Evolutionary conservation across 1,140 invertebrate genomes (phyloP).

Genomic region (Sminthurinus signatus): DNA sequence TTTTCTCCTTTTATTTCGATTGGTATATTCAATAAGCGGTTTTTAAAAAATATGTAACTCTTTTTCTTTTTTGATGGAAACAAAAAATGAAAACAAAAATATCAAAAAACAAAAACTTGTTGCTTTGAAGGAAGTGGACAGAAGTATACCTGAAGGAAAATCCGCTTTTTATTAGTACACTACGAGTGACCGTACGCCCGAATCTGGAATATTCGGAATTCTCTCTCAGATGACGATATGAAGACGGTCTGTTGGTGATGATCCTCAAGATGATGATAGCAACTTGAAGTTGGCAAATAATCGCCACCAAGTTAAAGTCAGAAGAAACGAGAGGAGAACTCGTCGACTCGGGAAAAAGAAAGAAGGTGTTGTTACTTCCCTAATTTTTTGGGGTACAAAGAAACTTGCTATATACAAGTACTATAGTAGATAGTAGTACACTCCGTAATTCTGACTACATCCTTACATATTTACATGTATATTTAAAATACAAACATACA

Average conservation of each 20-base stretch:
- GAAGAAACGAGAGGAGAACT: slow-evolving; percentile 5
- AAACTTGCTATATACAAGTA: background rate
- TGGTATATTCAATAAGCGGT: too few species aligned
- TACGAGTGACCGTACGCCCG: slow-evolving; percentile 23
- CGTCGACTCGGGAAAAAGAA: background rate
- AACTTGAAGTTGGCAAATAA: slow-evolving; percentile 25
- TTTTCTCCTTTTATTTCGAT: too few species aligned
- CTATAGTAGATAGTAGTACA: too few species aligned
- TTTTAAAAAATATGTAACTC: too few species aligned
- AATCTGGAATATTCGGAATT: slow-evolving; percentile 18
- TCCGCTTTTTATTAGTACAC: slow-evolving; percentile 22
- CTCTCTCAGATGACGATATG: slow-evolving; percentile 5
- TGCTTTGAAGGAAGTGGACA: too few species aligned
- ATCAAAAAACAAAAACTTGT: too few species aligned
- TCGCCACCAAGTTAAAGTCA: slow-evolving; percentile 22
- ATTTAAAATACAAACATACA: too few species aligned
- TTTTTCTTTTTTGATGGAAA: too few species aligned
- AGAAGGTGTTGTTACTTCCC: slow-evolving; percentile 2
- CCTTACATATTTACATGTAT: too few species aligned
- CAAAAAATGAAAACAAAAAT: too few species aligned
- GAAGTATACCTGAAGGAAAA: slow-evolving; percentile 19
- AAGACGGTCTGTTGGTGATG: slow-evolving; percentile 5
- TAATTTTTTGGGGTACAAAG: slow-evolving; percentile 14
- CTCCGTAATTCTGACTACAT: too few species aligned
- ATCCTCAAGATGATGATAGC: slow-evolving; percentile 23